phyloP scores from a whole-genome alignment of 2,888 invertebrate species.

The Morpho achilles region DNA sequence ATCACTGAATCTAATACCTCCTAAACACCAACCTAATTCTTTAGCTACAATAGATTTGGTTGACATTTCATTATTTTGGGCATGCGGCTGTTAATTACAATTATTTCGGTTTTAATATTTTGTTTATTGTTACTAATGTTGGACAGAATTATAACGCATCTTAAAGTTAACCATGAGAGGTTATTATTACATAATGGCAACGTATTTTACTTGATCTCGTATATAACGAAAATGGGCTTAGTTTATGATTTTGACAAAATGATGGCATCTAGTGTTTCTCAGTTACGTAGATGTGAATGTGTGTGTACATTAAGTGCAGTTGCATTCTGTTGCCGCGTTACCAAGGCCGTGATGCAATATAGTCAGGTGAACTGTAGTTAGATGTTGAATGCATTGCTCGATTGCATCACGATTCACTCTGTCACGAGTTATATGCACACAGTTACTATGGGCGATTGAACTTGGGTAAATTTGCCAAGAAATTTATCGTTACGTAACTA shows the following conservation, averaged over 20 bases:
- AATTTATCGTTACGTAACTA: slow-evolving; percentile 3
- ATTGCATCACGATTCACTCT: slow-evolving; percentile 45
- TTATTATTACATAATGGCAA: too few species aligned
- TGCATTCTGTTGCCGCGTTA: slow-evolving; percentile 63
- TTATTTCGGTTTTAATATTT: too few species aligned
- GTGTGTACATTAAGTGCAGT: slow-evolving; percentile 30
- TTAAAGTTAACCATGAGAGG: too few species aligned
- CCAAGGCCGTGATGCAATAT: slow-evolving; percentile 72
- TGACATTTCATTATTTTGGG: too few species aligned
- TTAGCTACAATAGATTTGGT: too few species aligned
- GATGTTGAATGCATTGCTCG: slow-evolving; percentile 52
- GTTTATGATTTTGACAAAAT: neutral
- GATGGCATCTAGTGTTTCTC: neutral
- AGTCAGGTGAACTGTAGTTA: slow-evolving; percentile 55
- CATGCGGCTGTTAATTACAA: too few species aligned
- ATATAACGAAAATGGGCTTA: neutral
- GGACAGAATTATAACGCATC: too few species aligned
- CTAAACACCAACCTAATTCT: too few species aligned
- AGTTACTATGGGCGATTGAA: slow-evolving; percentile 17
- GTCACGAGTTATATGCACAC: slow-evolving; percentile 19
- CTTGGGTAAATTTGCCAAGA: slow-evolving; percentile 15
- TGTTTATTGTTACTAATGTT: too few species aligned
- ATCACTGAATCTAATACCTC: too few species aligned
- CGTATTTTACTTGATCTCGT: too few species aligned
- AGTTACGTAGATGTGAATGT: neutral